phyloP scores from a whole-genome alignment of 64 coral and sea anemone genomes.

The Acropora tenuis region DNA sequence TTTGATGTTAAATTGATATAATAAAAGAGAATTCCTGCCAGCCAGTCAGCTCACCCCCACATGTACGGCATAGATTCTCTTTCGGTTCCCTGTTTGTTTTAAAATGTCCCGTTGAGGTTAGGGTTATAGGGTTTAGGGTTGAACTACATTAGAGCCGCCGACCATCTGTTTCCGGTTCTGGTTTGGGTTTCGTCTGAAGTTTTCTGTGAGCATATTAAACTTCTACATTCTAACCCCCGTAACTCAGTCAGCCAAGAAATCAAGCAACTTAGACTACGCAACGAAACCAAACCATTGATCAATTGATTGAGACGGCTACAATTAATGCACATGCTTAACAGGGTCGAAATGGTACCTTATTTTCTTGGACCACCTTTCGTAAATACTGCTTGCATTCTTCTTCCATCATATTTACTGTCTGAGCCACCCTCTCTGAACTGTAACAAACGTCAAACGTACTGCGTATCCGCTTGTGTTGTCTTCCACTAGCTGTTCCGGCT shows the following conservation, averaged over 20 bases:
- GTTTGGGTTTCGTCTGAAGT: background rate
- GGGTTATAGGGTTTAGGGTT: background rate
- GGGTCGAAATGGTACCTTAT: constrained; percentile 7
- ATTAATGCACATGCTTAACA: background rate
- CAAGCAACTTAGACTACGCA: background rate
- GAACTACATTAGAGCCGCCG: background rate
- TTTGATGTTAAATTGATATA: background rate
- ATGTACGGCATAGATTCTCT: background rate
- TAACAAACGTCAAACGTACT: constrained; percentile 56
- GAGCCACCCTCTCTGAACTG: constrained; percentile 51
- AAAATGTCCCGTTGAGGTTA: background rate
- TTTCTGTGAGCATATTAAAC: background rate
- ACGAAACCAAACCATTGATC: background rate
- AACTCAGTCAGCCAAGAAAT: background rate
- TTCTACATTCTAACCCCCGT: background rate
- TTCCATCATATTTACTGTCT: constrained; percentile 60
- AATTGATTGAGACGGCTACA: background rate
- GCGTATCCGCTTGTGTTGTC: constrained; percentile 61
- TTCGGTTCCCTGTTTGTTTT: background rate
- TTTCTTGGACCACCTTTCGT: constrained; percentile 33
- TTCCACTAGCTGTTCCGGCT: constrained; percentile 53
- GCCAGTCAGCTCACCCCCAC: background rate
- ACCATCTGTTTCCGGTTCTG: background rate
- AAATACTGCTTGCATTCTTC: constrained; percentile 54
- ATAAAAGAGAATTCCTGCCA: background rate